Percentiles rank a stretch among this genome's conserved stretches.
Evolutionary conservation across 2,888 invertebrate genomes (phyloP).

Genomic region (Gasteruption jaculator): DNA sequence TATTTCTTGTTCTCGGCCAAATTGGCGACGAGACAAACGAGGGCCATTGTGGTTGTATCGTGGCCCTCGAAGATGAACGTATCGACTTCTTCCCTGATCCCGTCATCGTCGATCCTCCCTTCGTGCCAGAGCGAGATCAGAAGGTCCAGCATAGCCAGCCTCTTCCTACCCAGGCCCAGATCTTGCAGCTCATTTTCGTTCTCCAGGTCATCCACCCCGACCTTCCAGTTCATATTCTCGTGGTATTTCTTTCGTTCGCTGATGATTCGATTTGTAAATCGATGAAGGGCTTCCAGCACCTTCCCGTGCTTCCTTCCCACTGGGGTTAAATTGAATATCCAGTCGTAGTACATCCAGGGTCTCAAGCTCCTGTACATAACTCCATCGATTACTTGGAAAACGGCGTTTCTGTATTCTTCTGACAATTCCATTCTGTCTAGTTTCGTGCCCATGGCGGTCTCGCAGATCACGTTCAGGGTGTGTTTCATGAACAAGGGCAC

Average conservation of each 20-base stretch:
- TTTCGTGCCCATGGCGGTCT: constrained; percentile 43
- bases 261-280: constrained; percentile 53
- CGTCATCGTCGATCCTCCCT: constrained; percentile 33
- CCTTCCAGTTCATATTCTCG: constrained; percentile 26
- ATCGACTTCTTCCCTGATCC: constrained; percentile 44
- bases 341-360: constrained; percentile 58
- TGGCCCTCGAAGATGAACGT: constrained; percentile 54
- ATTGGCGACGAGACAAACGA: constrained; percentile 54
- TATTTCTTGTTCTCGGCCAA: constrained; percentile 54
- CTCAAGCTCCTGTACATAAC: constrained; percentile 39
- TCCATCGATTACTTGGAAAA: constrained; percentile 21
- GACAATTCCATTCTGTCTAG: constrained; percentile 18
- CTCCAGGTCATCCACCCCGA: no score
- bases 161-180: no score
- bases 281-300: constrained; percentile 53
- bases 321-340: constrained; percentile 56
- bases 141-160: constrained; percentile 41
- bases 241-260: constrained; percentile 34
- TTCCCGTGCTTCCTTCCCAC: constrained; percentile 54
- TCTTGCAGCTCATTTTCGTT: no score
- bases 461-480: constrained; percentile 66
- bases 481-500: constrained; percentile 58
- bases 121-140: constrained; percentile 33
- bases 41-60: constrained; percentile 59
- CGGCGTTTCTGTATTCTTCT: constrained; percentile 23